These are phyloP conservation scores for Dendronephthya gigantea DNA, from an alignment of 64 coral and sea anemone species.

Conservation along the genomic window DNA sequence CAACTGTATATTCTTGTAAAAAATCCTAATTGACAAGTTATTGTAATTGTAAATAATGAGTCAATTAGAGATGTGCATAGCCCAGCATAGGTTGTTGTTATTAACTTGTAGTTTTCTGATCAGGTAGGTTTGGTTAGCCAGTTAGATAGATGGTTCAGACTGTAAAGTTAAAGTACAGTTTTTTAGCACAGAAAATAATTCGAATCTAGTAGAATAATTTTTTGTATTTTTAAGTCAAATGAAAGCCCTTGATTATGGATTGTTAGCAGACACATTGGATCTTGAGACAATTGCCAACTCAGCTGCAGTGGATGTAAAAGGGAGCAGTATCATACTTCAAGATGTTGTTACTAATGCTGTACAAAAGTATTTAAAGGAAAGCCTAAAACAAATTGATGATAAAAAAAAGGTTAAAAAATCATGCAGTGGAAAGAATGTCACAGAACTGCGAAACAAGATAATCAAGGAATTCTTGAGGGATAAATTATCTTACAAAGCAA, in stretches of 20 bases:
- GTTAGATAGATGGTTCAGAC: background rate
- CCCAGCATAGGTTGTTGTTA: too few species aligned
- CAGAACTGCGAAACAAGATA: conserved; percentile 56
- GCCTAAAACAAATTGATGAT: conserved; percentile 33
- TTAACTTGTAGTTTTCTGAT: too few species aligned
- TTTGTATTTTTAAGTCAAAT: conserved; percentile 59
- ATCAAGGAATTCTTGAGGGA: conserved; percentile 64
- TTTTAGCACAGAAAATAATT: background rate
- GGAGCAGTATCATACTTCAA: conserved; percentile 16
- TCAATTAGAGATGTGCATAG: too few species aligned
- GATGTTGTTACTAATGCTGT: conserved; percentile 19
- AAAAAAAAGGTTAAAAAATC: conserved; percentile 48
- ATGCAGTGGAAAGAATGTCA: conserved; percentile 67
- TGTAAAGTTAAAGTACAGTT: background rate
- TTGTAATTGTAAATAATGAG: too few species aligned
- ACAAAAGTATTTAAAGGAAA: conserved; percentile 40
- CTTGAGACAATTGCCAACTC: conserved; percentile 40
- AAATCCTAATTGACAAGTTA: too few species aligned
- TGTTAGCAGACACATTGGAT: conserved; percentile 53
- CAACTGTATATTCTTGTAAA: too few species aligned
- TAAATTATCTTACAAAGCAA: conserved; percentile 42
- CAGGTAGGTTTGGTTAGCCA: too few species aligned
- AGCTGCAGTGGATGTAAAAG: background rate
- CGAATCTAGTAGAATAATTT: too few species aligned
- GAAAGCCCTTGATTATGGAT: conserved; percentile 77